A percentile compares a stretch with the other conserved stretches of the same genome.
Evolutionary conservation across 2,797 vertebrate genomes (phyloP).

Genomic region (Tokudaia tokunoshimensis): DNA sequence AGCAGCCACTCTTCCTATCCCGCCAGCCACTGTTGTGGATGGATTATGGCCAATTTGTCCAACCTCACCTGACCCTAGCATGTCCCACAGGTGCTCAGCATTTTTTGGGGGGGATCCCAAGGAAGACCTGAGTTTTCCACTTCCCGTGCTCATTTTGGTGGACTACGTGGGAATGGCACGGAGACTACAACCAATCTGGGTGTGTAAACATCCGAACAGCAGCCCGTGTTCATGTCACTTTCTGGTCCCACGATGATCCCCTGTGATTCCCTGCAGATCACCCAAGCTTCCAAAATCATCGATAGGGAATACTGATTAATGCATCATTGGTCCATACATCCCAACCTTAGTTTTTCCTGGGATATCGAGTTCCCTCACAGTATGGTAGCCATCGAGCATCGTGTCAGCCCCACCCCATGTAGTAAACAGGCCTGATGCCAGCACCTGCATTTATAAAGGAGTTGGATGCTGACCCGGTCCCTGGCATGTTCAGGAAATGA

Average conservation of each 20-base stretch:
- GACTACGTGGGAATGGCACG: background rate
- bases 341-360: background rate
- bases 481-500: rapidly evolving
- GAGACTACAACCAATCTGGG: background rate
- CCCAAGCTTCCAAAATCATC: background rate
- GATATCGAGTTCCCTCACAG: background rate
- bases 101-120: background rate
- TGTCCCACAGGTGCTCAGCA: background rate
- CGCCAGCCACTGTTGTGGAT: rapidly evolving
- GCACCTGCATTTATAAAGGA: background rate
- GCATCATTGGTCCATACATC: too few relatives aligned
- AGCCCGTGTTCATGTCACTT: background rate
- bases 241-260: background rate
- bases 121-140: background rate
- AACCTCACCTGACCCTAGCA: background rate
- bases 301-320: background rate
- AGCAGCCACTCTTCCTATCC: background rate
- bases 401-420: background rate
- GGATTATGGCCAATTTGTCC: background rate
- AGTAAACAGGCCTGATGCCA: background rate
- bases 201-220: background rate
- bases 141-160: background rate
- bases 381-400: background rate
- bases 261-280: background rate
- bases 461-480: too few relatives aligned